These are phyloP conservation scores for Cherax quadricarinatus DNA, from an alignment of 1,140 invertebrate genomes.

Conservation along the genomic window DNA sequence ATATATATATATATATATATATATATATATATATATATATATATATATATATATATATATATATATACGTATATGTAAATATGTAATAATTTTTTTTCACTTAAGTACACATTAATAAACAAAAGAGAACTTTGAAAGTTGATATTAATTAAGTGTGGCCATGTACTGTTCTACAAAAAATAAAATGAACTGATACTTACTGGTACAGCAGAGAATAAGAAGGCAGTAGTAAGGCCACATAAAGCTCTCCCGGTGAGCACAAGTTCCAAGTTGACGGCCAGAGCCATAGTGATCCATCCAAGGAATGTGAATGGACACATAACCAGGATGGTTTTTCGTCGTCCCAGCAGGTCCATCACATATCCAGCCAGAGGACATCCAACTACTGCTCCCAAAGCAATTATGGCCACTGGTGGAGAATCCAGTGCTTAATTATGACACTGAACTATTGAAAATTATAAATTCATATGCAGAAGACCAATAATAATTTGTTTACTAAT, in stretches of 20 bases:
- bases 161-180: no score
- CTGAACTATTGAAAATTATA: not conserved
- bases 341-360: conserved; percentile 31
- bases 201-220: conserved; percentile 33
- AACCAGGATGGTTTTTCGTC: conserved; percentile 16
- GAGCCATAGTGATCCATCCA: conserved; percentile 37
- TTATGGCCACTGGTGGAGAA: conserved; percentile 31
- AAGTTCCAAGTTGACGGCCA: not conserved
- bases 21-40: no score
- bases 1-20: no score
- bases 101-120: no score
- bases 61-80: no score
- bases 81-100: no score
- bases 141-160: no score
- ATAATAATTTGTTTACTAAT: no score
- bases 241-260: conserved; percentile 24
- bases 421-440: not conserved
- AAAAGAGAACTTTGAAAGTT: no score
- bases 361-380: conserved; percentile 36
- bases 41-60: no score
- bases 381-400: conserved; percentile 27
- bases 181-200: not conserved
- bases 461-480: no score
- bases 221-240: conserved; percentile 36
- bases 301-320: not conserved